phyloP scores from a whole-genome alignment of 2,888 invertebrate genomes.

The Tuberolachnus salignus region DNA sequence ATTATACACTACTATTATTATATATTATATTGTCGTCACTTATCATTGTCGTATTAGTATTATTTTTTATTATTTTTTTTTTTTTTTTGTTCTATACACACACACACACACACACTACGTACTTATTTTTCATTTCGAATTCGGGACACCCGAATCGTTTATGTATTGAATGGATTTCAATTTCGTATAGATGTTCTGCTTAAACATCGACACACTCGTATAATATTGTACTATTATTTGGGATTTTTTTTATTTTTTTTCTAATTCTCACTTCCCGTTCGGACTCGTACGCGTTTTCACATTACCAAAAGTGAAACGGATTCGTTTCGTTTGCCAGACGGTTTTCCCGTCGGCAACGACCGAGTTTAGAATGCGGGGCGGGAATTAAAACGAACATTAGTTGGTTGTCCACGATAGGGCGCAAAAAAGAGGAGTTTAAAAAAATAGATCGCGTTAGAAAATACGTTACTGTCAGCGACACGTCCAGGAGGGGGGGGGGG shows the following conservation, averaged over 20 bases:
- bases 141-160: neutral
- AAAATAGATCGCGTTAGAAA: no score
- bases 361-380: no score
- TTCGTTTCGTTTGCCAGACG: neutral
- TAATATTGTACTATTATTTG: no score
- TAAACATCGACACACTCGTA: neutral
- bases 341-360: neutral
- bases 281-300: neutral
- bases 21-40: neutral
- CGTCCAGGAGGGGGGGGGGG: no score
- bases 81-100: no score
- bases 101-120: neutral
- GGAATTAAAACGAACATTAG: no score
- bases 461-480: no score
- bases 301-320: neutral
- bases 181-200: neutral
- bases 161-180: conserved; percentile 8
- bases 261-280: neutral
- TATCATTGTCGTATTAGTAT: neutral
- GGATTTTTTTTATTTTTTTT: neutral
- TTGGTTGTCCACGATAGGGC: neutral
- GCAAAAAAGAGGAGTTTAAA: no score
- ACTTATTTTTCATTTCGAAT: conserved; percentile 6
- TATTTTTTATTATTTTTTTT: neutral
- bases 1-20: neutral